Evolutionary conservation across 2,797 vertebrate genomes (phyloP).

Genomic region (Botia kubotai): DNA sequence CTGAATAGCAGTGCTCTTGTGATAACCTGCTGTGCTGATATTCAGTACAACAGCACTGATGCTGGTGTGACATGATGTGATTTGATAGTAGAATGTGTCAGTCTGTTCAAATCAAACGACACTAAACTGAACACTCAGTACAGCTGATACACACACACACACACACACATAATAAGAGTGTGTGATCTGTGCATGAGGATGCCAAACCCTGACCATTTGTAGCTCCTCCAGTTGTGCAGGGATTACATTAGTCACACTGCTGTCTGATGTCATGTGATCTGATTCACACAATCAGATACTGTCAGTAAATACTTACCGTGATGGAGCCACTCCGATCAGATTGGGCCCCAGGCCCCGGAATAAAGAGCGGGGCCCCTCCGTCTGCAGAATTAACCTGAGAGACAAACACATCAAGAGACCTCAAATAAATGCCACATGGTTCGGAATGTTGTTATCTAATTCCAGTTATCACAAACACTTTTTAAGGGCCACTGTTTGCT

Average conservation of each 20-base stretch:
- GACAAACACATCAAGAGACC: constrained; percentile 6
- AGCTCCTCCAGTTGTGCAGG: constrained; percentile 66
- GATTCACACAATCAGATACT: background rate
- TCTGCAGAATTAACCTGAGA: constrained; percentile 91
- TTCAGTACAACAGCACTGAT: too few species aligned
- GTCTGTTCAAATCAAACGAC: too few species aligned
- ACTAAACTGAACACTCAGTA: background rate
- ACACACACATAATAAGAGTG: constrained; percentile 17
- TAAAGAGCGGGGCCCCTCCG: constrained; percentile 95
- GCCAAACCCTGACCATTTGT: constrained; percentile 38
- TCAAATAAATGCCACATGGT: too few species aligned
- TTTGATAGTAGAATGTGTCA: too few species aligned
- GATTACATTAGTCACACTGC: constrained; percentile 34
- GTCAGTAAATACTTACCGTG: constrained; percentile 80
- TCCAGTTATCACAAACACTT: too few species aligned
- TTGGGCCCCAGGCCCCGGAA: constrained; percentile 97
- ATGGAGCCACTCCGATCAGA: constrained; percentile 96
- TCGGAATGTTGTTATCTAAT: too few species aligned
- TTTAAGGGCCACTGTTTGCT: too few species aligned
- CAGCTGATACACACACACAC: background rate
- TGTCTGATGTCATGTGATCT: background rate
- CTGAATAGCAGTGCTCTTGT: too few species aligned
- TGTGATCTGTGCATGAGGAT: constrained; percentile 3
- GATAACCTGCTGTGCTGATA: too few species aligned
- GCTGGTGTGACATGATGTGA: too few species aligned